A percentile compares a stretch with the other conserved stretches of the same genome.
These are phyloP conservation scores for Bos javanicus DNA, from an alignment of 2,113 vertebrate species.

Conservation along the genomic window DNA sequence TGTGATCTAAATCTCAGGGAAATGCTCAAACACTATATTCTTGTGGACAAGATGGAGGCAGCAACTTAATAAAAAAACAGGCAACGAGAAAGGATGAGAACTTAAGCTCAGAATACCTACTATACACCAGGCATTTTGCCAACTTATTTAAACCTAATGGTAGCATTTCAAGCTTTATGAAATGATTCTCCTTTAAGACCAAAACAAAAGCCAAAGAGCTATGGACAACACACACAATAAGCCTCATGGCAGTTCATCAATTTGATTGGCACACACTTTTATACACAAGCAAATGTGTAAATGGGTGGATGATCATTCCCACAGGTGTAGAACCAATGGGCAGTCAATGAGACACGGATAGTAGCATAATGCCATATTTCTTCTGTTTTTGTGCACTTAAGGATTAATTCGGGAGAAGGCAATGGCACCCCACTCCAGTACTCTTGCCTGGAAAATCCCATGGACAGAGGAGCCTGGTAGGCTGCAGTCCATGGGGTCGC, in stretches of 20 bases:
- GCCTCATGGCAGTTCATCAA: background rate
- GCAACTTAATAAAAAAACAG: background rate
- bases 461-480: too few species aligned
- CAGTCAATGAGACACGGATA: background rate
- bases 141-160: background rate
- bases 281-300: background rate
- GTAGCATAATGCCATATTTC: background rate
- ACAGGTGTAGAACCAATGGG: background rate
- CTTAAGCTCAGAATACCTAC: background rate
- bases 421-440: too few species aligned
- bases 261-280: background rate
- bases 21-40: background rate
- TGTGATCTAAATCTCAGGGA: background rate
- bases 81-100: background rate
- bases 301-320: background rate
- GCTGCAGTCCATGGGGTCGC: too few species aligned
- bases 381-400: background rate
- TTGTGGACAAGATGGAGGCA: background rate
- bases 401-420: background rate
- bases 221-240: background rate
- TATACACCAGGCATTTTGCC: background rate
- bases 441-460: too few species aligned
- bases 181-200: background rate
- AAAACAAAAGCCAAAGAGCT: background rate
- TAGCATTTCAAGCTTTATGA: background rate